Percentiles rank a stretch among this genome's conserved stretches.
phyloP scores from a whole-genome alignment of 2,113 vertebrate genomes.

The Chrysochloris asiatica region DNA sequence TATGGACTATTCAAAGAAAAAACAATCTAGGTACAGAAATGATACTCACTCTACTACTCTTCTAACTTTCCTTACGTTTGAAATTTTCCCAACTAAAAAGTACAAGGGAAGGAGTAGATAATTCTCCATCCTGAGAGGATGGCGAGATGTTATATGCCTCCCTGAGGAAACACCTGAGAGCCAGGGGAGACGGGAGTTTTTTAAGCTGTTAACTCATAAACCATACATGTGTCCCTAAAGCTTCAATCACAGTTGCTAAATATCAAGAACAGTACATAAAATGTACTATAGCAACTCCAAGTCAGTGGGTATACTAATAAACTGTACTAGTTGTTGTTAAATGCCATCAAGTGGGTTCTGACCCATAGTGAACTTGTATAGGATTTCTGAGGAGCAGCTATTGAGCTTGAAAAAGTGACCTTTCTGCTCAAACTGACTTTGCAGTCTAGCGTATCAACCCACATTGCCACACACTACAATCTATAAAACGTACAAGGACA shows the following conservation, averaged over 20 bases:
- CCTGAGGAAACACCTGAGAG: not conserved
- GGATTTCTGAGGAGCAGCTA: too few relatives aligned
- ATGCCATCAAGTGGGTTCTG: too few relatives aligned
- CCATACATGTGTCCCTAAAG: not conserved
- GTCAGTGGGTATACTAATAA: too few relatives aligned
- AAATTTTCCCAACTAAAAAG: conserved; percentile 19
- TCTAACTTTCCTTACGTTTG: not conserved
- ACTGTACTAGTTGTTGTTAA: too few relatives aligned
- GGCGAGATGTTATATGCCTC: not conserved
- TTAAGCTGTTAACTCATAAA: not conserved
- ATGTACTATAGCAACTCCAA: not conserved
- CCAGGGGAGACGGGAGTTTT: not conserved
- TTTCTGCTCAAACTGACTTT: too few relatives aligned
- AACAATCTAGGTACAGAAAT: not conserved
- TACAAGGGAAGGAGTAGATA: not conserved
- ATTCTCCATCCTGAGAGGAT: not conserved
- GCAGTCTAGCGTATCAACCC: too few relatives aligned
- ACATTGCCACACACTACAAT: too few relatives aligned
- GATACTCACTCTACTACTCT: not conserved
- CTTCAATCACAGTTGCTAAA: conserved; percentile 8
- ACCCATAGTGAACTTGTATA: too few relatives aligned
- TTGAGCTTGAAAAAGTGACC: too few relatives aligned
- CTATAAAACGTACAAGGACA: not conserved
- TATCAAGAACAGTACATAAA: not conserved
- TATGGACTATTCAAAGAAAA: not conserved